These are phyloP conservation scores for Otis tarda DNA, from an alignment of 2,113 vertebrate genomes.

Conservation along the genomic window DNA sequence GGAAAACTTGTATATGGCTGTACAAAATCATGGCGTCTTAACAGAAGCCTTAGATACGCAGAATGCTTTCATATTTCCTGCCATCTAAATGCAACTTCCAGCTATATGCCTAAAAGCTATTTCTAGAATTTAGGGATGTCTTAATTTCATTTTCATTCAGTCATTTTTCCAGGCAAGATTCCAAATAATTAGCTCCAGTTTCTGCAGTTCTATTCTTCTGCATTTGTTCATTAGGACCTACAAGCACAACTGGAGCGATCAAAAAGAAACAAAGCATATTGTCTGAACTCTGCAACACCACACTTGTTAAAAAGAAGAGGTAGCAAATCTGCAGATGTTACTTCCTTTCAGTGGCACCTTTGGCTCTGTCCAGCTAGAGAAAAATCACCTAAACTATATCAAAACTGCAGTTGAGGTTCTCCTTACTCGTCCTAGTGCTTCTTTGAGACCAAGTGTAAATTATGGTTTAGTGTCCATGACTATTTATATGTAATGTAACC, in stretches of 20 bases:
- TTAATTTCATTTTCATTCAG: not conserved
- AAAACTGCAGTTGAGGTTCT: not conserved
- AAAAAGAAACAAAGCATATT: not conserved
- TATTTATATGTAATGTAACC: not conserved
- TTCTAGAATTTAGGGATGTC: not conserved
- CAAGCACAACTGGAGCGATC: not conserved
- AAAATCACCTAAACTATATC: not conserved
- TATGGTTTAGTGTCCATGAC: not conserved
- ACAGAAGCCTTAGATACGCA: not conserved
- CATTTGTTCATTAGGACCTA: not conserved
- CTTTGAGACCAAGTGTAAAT: not conserved
- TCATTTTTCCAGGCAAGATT: not conserved
- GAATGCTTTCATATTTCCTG: not conserved
- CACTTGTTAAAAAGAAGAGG: not conserved
- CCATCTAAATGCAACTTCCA: not conserved
- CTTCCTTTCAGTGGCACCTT: not conserved
- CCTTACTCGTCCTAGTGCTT: not conserved
- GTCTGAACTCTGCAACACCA: not conserved
- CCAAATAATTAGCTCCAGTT: not conserved
- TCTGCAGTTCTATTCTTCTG: not conserved
- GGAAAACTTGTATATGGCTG: not conserved
- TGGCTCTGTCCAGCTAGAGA: not conserved
- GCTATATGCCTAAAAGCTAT: not conserved
- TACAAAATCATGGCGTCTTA: not conserved
- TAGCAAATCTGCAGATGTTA: not conserved